Base-by-base conservation (phyloP, 2,888 invertebrate genomes). In the Punctoribates punctum region DNA sequence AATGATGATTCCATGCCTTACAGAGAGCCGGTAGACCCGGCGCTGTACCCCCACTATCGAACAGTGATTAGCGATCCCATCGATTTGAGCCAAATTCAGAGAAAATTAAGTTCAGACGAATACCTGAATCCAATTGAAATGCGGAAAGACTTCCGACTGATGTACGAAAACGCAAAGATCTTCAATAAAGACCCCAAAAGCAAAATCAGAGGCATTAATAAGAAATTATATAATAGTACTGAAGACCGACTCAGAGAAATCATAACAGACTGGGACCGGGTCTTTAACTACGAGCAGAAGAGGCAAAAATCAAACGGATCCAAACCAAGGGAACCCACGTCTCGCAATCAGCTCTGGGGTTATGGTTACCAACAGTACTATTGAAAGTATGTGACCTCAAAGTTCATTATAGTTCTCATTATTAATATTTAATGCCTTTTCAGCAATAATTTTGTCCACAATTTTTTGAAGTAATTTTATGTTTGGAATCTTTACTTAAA, bases 31-130 rank as follows among this genome's bases (percentile, higher is more conserved):
- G 65, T 65, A 3, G 65, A 65, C 29, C 15, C 34, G 11, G 23
- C 6, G 6, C 6, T 9, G n/a, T 65, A 11, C 15, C 65, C 65
- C 17, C 1, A 5, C 1, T 65, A 65, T 65, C 3, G 5, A 2
- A 27, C 29, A 13, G 34, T 65, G 1, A 65, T 65, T n/a, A 1
- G 1, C 6, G 15, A 65, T 65, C 65, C 65, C 11, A 65, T 65
- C 17, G 65, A 65, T 65, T 65, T 65, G 65, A 65, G 29, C 13
- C 9, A 20, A n/a, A 65, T 65, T 65, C 29, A 65, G 34, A 34
- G 23, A 1, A 65, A 65, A 13, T 29, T 65, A 17, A 15, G 13
- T 8, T 17, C 11, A 2, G 17, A 65, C 17, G 3, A 23, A 9
- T 65, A 65, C 25, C 11, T 29, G 34, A 65, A 65, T 65, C 65